Conservation (phyloP, 2,797 vertebrate species). For the Pelobates cultripes region DNA sequence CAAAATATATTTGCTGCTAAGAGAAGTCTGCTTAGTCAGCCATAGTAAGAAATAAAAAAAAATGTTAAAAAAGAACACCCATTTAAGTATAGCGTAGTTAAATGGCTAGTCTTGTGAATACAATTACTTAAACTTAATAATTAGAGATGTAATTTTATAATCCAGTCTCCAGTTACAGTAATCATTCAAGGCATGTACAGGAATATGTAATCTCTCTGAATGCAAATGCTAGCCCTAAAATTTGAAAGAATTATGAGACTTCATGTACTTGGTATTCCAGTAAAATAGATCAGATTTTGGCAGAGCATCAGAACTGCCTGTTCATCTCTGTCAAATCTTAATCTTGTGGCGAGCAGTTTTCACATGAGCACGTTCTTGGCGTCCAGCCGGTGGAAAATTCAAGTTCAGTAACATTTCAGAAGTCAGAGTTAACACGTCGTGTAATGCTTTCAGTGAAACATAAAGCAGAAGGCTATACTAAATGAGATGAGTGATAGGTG, state of each 20-base stretch:
- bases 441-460: slow-evolving; percentile 37
- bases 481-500: slow-evolving; percentile 25
- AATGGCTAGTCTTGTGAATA: slow-evolving; percentile 13
- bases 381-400: slow-evolving; percentile 17
- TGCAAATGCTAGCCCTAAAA: slow-evolving; percentile 32
- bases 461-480: slow-evolving; percentile 32
- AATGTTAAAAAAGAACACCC: neutral
- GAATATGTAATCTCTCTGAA: slow-evolving; percentile 43
- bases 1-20: slow-evolving; percentile 16
- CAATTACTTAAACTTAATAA: slow-evolving; percentile 25
- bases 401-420: slow-evolving; percentile 44
- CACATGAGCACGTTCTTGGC: slow-evolving; percentile 42
- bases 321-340: slow-evolving; percentile 54
- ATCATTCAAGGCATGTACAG: slow-evolving; percentile 37
- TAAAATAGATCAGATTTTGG: slow-evolving; percentile 52
- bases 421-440: slow-evolving; percentile 47
- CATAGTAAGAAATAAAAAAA: neutral
- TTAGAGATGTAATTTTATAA: slow-evolving; percentile 43
- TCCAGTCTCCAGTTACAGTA: slow-evolving; percentile 41
- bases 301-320: slow-evolving; percentile 32
- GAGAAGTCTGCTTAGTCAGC: slow-evolving; percentile 16
- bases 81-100: slow-evolving; percentile 12
- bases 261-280: slow-evolving; percentile 45
- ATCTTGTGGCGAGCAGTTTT: slow-evolving; percentile 44
- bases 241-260: slow-evolving; percentile 47